Evolutionary conservation across 2,888 invertebrate species (phyloP).

Genomic region (Ariolimax columbianus): DNA sequence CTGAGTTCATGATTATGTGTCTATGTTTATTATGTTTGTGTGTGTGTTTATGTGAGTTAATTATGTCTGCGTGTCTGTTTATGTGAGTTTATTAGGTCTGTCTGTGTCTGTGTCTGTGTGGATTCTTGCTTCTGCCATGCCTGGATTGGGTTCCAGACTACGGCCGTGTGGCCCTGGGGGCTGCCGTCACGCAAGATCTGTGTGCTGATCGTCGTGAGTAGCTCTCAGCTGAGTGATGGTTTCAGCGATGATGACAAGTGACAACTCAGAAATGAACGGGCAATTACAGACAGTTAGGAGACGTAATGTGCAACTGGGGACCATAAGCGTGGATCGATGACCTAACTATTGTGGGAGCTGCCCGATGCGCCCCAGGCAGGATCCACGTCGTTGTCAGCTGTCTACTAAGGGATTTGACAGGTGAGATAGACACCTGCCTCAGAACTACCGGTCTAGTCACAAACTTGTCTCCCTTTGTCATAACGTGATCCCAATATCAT

Average conservation of each 20-base stretch:
- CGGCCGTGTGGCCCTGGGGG: no score
- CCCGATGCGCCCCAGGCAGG: no score
- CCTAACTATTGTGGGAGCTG: no score
- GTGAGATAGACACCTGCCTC: no score
- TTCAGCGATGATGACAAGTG: background rate
- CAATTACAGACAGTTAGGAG: constrained; percentile 12
- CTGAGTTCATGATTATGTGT: no score
- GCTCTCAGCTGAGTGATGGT: background rate
- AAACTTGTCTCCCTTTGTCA: no score
- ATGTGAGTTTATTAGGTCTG: background rate
- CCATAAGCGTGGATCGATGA: background rate
- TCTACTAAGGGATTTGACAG: no score
- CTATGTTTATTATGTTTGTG: no score
- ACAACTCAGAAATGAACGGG: background rate
- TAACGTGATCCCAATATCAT: no score
- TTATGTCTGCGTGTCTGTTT: background rate
- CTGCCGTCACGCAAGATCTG: background rate
- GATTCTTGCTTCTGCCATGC: background rate
- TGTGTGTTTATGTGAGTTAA: background rate
- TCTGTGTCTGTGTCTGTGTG: background rate
- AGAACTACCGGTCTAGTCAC: no score
- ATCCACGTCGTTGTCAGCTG: no score
- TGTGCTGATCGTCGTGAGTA: background rate
- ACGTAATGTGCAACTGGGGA: background rate
- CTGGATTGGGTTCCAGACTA: no score